Base-by-base conservation (phyloP, 2,797 vertebrate genomes). In the Uromys caudimaculatus region DNA sequence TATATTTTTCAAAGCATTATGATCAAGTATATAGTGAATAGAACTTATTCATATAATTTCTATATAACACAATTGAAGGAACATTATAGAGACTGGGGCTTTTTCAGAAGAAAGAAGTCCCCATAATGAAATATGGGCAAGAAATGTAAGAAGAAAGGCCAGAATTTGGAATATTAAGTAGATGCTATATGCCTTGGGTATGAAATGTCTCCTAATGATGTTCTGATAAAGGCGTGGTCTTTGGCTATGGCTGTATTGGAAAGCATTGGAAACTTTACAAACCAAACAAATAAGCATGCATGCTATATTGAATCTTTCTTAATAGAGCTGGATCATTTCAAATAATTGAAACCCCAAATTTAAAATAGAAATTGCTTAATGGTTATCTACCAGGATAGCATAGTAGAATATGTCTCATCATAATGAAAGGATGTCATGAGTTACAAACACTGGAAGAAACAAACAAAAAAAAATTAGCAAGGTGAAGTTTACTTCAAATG, bases 1-100 rank as follows among this genome's bases (percentile, higher is more conserved):
- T 60, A 81, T 73, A 29, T 71, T 93, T 92, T 87, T 75, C 6
- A 78, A 13, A 84, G n/a, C 35, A 81, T 79, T 76, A 47, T 95
- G 67, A 73, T 81, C 23, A 90, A 81, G 11, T 17, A 4, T 35
- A 79, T 81, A 54, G 47, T 84, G 16, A 64, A 85, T 21, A 86
- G 85, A 90, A 76, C 29, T 64, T 77, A 67, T 56, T 32, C 41
- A 4, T 24, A 41, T 78, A 19, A 76, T 92, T 90, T 90, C 19
- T 56, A 38, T 1, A 84, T 5, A 96, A 38, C 7, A 71, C n/a
- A 77, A 64, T 94, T 50, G 90, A 90, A 95, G 52, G 24, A 47
- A 27, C 6, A 81, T 38, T 84, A 38, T 56, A 88, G 64, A 71
- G 17, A 90, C 27, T 79, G 41, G 16, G 5, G 44, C 27, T 29